Base-by-base conservation (phyloP, 2,888 invertebrate species). In the Sarcophaga caerulescens region DNA sequence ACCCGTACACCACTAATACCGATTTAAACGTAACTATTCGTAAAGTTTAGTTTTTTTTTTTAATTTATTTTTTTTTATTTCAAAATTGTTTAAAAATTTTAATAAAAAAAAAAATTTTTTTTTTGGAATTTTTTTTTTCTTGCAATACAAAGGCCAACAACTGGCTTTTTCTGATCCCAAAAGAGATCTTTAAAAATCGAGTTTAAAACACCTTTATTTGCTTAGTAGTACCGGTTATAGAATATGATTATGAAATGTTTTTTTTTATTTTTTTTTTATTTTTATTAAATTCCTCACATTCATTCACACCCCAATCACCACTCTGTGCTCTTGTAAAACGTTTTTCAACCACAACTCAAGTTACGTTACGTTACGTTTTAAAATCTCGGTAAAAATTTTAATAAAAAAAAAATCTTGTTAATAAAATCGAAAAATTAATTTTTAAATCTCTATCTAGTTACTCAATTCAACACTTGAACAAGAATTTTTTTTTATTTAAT, bases 211-310 rank as follows among this genome's bases (percentile, higher is more conserved):
- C 52, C 52, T 52, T 52, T 52, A 52, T 52, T 52, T 12, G 17
- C 17, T 52, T 52, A 14, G 12, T 52, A 14, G 14, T 52, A 52
- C 17, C 17, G 12, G 52, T 52, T 52, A 14, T 65, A 80, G 81
- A 78, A 81, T 85, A 81, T 75, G 78, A 84, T 86, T 86, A 86
- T 86, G 86, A 86, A 86, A 86, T 81, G 10, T 17, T 60, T 4
- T 44, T 73, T 59, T 59, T 66, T 17, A 2, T 2, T 25, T 73
- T 60, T 60, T 66, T 66, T 60, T n/a, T n/a, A n/a, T n/a, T n/a
- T 65, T 57, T 59, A 82, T 71, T 60, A 81, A 86, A 84, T 79
- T 84, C 86, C 70, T 62, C 60, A 60, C 10, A 47, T 69, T 69
- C 62, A 76, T 74, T 44, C 19, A 62, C 68, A 75, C 60, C 63